Percentiles rank a stretch among this genome's conserved stretches.
Conservation (phyloP, 2,888 invertebrate genomes). For the Phorcus lineatus region DNA sequence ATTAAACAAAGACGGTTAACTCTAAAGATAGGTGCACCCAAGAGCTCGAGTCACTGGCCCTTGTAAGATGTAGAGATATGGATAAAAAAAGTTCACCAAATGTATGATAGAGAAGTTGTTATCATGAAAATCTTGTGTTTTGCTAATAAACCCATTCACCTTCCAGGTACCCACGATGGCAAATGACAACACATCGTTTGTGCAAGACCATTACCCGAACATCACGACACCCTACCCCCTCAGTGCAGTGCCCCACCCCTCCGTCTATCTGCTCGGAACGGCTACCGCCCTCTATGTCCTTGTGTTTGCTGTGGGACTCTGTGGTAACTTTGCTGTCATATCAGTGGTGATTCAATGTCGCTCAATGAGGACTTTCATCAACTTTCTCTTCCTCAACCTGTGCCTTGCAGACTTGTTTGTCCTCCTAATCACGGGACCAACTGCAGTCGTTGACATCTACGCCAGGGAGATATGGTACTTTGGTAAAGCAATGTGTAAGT, state of each 20-base stretch:
- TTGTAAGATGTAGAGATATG: too few species aligned
- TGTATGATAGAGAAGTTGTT: too few species aligned
- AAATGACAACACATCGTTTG: too few species aligned
- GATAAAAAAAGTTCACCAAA: too few species aligned
- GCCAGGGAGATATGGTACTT: conserved; percentile 93
- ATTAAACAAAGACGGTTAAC: too few species aligned
- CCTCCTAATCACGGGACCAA: conserved; percentile 92
- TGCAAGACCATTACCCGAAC: too few species aligned
- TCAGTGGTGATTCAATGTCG: conserved; percentile 89
- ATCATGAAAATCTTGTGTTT: too few species aligned
- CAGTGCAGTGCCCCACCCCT: conserved; percentile 32
- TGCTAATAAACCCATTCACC: too few species aligned
- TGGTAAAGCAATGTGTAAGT: conserved; percentile 95
- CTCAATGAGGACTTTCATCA: conserved; percentile 90
- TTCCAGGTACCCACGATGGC: too few species aligned
- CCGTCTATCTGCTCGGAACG: conserved; percentile 87
- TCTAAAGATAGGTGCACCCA: too few species aligned
- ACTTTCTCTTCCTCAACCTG: conserved; percentile 93
- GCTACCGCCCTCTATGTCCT: conserved; percentile 91
- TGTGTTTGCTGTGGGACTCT: conserved; percentile 91
- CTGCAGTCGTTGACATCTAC: conserved; percentile 93
- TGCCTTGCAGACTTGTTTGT: conserved; percentile 95
- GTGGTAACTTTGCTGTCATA: conserved; percentile 94
- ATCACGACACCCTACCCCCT: neutral
- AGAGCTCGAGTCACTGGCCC: too few species aligned